Evolutionary conservation across 2,113 vertebrate species (phyloP), one percentile per base, ranked within the genome.

Genomic region (Empidonax traillii): DNA sequence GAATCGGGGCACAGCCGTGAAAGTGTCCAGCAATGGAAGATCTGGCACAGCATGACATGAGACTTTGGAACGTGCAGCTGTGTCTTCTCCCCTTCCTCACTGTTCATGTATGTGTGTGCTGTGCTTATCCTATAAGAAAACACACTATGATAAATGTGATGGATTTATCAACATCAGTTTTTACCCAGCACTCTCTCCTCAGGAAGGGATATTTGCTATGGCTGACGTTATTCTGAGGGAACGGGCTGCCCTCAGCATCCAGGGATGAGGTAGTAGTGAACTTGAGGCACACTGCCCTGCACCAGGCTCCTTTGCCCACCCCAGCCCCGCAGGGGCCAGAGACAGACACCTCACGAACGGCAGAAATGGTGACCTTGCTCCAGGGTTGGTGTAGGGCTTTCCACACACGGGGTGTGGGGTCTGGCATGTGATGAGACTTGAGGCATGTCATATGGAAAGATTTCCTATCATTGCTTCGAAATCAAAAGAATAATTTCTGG

Each of bases 371-470:
- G n/a, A 49, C 37, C 21, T 51, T 3, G 2, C 28, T 63, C 28
- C 1, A 4, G 43, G 24, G 44, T 27, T 43, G 41, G 13, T 1
- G 1, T 23, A 61, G 55, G 39, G 82, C 37, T 24, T 90, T 31
- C 28, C n/a, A 49, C 3, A 3, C 35, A 43, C 0, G 2, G 14
- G 8, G 15, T 3, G 1, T 21, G 2, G 44, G 39, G 39, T 65
- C 73, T 68, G 44, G 41, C 63, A 83, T 0, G 1, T 13, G 17
- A 67, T 43, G 56, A 79, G 56, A 66, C 28, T 62, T 28, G 19
- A 76, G 8, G 8, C 44, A 27, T 3, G 1, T 33, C 11, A 55
- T 49, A 56, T 5, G 37, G 77, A 74, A 81, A 93, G 73, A 85
- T 71, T 96, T 89, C 46, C 73, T 61, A 62, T 10, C 3, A 0